Conservation (phyloP, 2,113 vertebrate genomes). For the Callaeas wilsoni region DNA sequence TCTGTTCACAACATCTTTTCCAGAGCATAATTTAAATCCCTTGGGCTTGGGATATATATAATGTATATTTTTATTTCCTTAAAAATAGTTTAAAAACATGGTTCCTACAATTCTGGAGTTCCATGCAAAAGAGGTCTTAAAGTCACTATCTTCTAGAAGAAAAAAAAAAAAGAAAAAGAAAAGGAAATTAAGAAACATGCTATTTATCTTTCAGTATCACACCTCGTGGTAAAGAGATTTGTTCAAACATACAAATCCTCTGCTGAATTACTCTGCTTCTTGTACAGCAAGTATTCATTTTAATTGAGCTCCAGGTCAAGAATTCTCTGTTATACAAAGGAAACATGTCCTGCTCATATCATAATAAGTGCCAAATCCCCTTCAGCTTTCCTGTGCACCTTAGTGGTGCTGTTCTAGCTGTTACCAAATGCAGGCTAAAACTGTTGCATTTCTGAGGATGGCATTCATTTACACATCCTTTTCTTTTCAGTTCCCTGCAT, state of each 20-base stretch:
- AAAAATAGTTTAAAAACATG: neutral
- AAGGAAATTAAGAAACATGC: neutral
- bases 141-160: neutral
- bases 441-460: neutral
- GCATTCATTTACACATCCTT: neutral
- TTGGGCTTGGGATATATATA: neutral
- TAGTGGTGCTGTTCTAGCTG: neutral
- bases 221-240: neutral
- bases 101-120: neutral
- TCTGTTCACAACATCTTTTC: slow-evolving; percentile 31
- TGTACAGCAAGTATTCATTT: neutral
- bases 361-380: neutral
- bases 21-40: slow-evolving; percentile 49
- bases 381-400: neutral
- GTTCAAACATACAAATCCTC: neutral
- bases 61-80: neutral
- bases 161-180: neutral
- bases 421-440: neutral
- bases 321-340: neutral
- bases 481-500: neutral
- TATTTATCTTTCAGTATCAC: neutral
- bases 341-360: neutral
- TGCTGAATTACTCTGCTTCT: neutral
- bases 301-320: neutral
- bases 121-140: neutral